Evolutionary conservation across 2,888 invertebrate genomes (phyloP).

Genomic region (Sarcophaga caerulescens): DNA sequence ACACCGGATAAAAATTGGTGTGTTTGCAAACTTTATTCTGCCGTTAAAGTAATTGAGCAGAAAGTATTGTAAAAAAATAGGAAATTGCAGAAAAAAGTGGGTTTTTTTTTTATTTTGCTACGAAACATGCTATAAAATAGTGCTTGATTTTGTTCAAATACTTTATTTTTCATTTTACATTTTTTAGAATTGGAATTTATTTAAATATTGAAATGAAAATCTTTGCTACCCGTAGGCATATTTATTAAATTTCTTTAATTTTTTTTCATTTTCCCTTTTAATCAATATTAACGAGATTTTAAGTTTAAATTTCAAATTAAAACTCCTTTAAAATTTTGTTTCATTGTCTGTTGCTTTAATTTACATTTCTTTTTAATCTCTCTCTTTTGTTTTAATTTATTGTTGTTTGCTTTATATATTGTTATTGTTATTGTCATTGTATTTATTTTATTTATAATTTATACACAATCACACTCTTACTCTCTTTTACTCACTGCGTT

Average conservation of each 20-base stretch:
- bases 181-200: background rate
- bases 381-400: background rate
- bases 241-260: background rate
- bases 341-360: background rate
- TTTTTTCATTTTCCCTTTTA: background rate
- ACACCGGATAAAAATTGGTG: conserved; percentile 4
- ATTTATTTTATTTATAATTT: background rate
- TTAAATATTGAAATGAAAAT: background rate
- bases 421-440: background rate
- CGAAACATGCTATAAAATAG: too few species aligned
- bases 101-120: background rate
- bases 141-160: background rate
- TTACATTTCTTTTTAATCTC: background rate
- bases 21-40: conserved; percentile 36
- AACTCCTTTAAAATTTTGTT: background rate
- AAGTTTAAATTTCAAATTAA: background rate
- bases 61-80: conserved; percentile 34
- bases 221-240: background rate
- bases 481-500: too few species aligned
- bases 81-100: background rate
- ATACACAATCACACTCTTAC: background rate
- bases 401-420: background rate
- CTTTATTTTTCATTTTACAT: background rate
- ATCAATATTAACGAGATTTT: background rate
- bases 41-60: conserved; percentile 59